Evolutionary conservation across 2,113 vertebrate species (phyloP).

Genomic region (Chamaetylas fuelleborni): DNA sequence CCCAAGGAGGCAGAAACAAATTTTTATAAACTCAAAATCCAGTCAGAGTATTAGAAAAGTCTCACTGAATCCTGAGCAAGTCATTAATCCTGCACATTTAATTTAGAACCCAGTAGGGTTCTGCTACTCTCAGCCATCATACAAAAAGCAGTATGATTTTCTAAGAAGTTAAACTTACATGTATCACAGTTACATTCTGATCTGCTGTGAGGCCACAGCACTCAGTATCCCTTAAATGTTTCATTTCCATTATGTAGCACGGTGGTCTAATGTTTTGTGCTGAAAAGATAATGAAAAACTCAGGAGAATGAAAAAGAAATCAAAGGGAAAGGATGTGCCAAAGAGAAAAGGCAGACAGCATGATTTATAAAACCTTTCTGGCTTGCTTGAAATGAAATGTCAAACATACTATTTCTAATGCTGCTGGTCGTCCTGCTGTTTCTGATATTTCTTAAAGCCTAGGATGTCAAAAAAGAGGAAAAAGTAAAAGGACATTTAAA

Average conservation of each 20-base stretch:
- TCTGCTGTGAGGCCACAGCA: neutral
- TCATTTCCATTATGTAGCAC: neutral
- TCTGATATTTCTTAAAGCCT: neutral
- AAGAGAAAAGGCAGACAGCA: neutral
- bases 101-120: slow-evolving; percentile 41
- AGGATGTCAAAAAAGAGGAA: neutral
- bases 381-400: slow-evolving; percentile 2
- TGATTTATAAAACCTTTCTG: neutral
- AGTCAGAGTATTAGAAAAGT: neutral
- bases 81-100: slow-evolving; percentile 43
- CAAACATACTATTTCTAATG: neutral
- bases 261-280: neutral
- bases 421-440: neutral
- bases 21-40: neutral
- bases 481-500: neutral
- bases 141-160: slow-evolving; percentile 4
- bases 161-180: slow-evolving; percentile 1
- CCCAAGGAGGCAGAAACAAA: neutral
- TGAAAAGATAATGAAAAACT: slow-evolving; percentile 24
- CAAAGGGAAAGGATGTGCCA: neutral
- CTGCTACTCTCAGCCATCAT: neutral
- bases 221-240: neutral
- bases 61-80: neutral
- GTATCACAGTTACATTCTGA: neutral
- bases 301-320: slow-evolving; percentile 13